phyloP scores from a whole-genome alignment of 1,140 invertebrate species.

The Hyphantria cunea region DNA sequence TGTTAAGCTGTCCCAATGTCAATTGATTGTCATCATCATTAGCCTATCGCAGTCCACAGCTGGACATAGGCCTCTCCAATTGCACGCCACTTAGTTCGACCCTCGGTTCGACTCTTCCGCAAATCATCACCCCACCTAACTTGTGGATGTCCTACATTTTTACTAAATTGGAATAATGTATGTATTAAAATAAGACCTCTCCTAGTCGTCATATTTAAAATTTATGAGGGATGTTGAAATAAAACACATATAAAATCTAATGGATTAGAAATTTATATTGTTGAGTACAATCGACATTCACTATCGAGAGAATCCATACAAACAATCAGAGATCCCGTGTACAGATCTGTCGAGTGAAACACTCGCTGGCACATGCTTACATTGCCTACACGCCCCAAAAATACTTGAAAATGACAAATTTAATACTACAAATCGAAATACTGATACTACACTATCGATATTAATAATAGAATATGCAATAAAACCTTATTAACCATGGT shows the following conservation, averaged over 20 bases:
- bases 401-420: constrained; percentile 71
- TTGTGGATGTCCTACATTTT: no score
- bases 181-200: no score
- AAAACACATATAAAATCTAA: constrained; percentile 65
- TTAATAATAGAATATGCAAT: constrained; percentile 65
- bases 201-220: no score
- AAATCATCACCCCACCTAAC: no score
- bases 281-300: constrained; percentile 77
- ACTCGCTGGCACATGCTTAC: constrained; percentile 9
- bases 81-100: no score
- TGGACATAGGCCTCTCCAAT: no score
- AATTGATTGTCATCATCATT: no score
- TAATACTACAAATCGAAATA: constrained; percentile 75
- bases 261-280: constrained; percentile 80
- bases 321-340: constrained; percentile 28
- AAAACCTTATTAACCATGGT: constrained; percentile 59
- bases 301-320: constrained; percentile 61
- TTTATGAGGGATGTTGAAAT: constrained; percentile 38
- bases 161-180: no score
- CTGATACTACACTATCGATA: constrained; percentile 67
- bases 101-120: no score
- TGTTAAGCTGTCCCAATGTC: no score
- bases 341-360: constrained; percentile 21
- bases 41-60: no score
- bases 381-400: constrained; percentile 26